Conservation (phyloP, 2,888 invertebrate species). For the Achlya flavicornis region DNA sequence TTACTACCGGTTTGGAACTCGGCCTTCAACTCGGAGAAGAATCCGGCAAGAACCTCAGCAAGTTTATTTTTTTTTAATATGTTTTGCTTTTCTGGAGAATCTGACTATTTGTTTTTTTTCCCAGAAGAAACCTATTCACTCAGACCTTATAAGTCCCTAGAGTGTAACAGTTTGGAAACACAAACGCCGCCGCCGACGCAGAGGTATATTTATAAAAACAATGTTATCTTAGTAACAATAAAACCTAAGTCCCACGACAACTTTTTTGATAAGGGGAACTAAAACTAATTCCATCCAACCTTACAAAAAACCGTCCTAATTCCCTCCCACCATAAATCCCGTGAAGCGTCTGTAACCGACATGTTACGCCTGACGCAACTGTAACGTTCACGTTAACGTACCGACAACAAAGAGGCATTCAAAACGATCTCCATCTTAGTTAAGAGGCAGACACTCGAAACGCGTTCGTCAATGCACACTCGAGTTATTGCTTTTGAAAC, state of each 20-base stretch:
- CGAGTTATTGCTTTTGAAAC: conserved; percentile 71
- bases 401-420: conserved; percentile 65
- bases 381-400: conserved; percentile 43
- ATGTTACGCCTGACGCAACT: conserved; percentile 30
- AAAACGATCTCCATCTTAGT: conserved; percentile 67
- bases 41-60: too few species aligned
- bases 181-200: too few species aligned
- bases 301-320: conserved; percentile 39
- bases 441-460: conserved; percentile 68
- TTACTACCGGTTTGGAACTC: too few species aligned
- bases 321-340: conserved; percentile 31
- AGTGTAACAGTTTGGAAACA: too few species aligned
- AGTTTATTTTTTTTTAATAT: too few species aligned
- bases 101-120: too few species aligned
- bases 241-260: neutral
- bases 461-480: conserved; percentile 76
- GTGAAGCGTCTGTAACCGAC: conserved; percentile 22
- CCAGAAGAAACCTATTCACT: too few species aligned
- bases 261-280: neutral
- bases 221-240: neutral
- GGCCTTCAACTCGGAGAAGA: too few species aligned
- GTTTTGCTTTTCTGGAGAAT: too few species aligned
- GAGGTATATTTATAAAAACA: too few species aligned
- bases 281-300: conserved; percentile 12
- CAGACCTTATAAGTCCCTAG: too few species aligned